phyloP scores from a whole-genome alignment of 1,140 invertebrate species.

The Drosophila kikkawai region DNA sequence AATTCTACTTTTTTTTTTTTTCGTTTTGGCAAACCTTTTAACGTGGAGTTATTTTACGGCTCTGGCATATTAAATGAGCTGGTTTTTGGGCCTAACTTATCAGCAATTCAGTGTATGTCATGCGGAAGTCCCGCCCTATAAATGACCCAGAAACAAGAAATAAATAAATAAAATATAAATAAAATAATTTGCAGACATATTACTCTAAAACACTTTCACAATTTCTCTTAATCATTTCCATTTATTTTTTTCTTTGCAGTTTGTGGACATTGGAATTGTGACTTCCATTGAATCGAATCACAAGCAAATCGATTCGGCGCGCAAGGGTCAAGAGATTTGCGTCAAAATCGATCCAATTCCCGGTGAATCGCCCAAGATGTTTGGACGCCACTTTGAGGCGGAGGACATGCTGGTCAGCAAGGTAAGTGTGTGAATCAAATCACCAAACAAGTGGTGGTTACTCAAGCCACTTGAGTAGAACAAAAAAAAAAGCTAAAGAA shows the following conservation, averaged over 20 bases:
- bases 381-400: conserved; percentile 98
- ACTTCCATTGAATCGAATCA: conserved; percentile 97
- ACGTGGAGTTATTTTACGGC: conserved; percentile 55
- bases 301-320: conserved; percentile 95
- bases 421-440: conserved; percentile 87
- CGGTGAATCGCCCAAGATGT: conserved; percentile 99
- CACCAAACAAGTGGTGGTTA: conserved; percentile 3
- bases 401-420: conserved; percentile 98
- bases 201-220: conserved; percentile 36
- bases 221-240: conserved; percentile 20
- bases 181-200: conserved; percentile 21
- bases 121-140: conserved; percentile 35
- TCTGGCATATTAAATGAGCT: conserved; percentile 47
- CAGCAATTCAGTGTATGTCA: conserved; percentile 47
- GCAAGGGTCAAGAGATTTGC: conserved; percentile 99
- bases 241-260: conserved; percentile 88
- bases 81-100: conserved; percentile 32
- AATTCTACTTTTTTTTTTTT: conserved; percentile 17
- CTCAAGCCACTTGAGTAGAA: not conserved
- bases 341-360: conserved; percentile 98
- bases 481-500: conserved; percentile 6
- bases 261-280: conserved; percentile 97
- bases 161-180: no score
- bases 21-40: conserved; percentile 54
- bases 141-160: not conserved